Percentiles rank a stretch among this genome's conserved stretches.
phyloP scores from a whole-genome alignment of 2,113 vertebrate genomes.

The Xenopus laevis region DNA sequence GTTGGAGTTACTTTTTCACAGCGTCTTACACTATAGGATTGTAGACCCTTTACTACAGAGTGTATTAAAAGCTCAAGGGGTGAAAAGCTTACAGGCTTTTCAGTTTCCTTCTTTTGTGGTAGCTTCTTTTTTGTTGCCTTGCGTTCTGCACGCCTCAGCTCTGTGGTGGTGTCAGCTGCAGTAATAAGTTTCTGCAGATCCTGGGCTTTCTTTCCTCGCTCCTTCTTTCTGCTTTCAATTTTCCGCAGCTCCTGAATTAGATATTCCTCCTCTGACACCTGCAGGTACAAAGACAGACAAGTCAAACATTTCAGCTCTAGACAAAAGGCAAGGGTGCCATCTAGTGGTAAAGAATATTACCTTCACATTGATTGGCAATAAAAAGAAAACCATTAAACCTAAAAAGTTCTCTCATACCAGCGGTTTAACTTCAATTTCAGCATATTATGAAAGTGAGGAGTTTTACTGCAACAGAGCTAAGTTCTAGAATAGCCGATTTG shows the following conservation, averaged over 20 bases:
- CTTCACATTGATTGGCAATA: background rate
- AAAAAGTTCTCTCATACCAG: too few species aligned
- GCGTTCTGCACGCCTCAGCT: constrained; percentile 88
- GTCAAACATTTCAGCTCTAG: too few species aligned
- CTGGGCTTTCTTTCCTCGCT: constrained; percentile 91
- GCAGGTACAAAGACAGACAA: constrained; percentile 52
- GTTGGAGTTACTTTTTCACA: too few species aligned
- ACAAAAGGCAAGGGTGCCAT: constrained; percentile 33
- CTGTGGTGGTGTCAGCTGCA: constrained; percentile 91
- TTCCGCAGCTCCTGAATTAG: constrained; percentile 91
- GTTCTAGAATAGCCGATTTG: too few species aligned
- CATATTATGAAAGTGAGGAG: too few species aligned
- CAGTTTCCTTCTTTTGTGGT: constrained; percentile 91
- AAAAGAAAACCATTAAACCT: background rate
- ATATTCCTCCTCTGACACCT: constrained; percentile 98
- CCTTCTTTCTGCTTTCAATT: constrained; percentile 93
- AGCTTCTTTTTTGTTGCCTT: constrained; percentile 97
- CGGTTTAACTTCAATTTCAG: too few species aligned
- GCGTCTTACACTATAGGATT: too few species aligned
- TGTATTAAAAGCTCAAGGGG: too few species aligned
- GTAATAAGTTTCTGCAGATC: constrained; percentile 98
- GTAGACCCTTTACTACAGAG: too few species aligned
- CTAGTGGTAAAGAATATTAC: background rate
- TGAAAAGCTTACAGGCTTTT: constrained; percentile 79
- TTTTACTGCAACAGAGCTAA: too few species aligned